These are phyloP conservation scores for Percina caprodes DNA, from an alignment of 2,113 vertebrate species.

Conservation along the genomic window DNA sequence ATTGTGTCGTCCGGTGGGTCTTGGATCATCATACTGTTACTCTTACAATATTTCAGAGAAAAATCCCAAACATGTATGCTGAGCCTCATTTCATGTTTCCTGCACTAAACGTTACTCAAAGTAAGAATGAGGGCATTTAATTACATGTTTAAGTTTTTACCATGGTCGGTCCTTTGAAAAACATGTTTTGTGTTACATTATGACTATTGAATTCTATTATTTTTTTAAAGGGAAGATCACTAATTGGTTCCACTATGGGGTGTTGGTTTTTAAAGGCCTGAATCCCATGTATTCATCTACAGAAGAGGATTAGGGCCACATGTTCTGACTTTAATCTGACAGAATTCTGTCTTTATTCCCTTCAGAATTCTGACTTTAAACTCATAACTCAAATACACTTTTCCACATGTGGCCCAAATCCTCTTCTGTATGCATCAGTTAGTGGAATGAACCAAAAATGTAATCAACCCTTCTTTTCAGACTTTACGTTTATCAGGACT, in stretches of 20 bases:
- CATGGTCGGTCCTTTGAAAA: neutral
- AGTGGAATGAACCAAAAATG: neutral
- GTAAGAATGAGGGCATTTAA: neutral
- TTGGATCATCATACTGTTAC: neutral
- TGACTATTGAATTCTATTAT: neutral
- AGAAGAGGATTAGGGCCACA: too few relatives aligned
- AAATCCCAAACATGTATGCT: neutral
- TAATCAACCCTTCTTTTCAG: slow-evolving; percentile 16
- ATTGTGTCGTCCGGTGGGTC: too few relatives aligned
- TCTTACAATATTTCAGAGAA: neutral
- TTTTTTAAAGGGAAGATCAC: neutral
- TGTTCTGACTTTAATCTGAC: too few relatives aligned
- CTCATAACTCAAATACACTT: too few relatives aligned
- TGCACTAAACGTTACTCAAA: neutral
- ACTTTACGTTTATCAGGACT: slow-evolving; percentile 1
- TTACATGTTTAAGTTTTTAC: neutral
- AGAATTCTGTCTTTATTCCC: too few relatives aligned
- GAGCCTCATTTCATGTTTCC: neutral
- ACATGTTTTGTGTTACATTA: neutral
- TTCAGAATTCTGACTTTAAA: too few relatives aligned
- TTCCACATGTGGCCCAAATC: too few relatives aligned
- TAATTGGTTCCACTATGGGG: neutral
- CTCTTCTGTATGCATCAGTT: neutral
- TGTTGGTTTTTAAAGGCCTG: neutral
- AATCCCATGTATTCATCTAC: neutral